phyloP scores from a whole-genome alignment of 2,888 invertebrate species.

The Pammene fasciana region DNA sequence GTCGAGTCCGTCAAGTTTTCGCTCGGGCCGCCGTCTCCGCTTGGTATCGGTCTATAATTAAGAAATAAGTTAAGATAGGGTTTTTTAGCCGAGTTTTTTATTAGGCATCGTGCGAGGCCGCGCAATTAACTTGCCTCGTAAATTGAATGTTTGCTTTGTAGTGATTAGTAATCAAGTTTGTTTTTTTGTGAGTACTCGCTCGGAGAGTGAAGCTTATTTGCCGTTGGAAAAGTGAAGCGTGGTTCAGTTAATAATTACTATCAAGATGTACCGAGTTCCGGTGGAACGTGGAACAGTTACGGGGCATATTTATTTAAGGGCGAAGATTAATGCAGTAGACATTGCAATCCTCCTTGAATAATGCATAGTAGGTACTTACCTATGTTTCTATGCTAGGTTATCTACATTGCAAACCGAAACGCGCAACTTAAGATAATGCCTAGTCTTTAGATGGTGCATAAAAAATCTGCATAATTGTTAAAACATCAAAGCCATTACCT shows the following conservation, averaged over 20 bases:
- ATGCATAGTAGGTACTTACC: not conserved
- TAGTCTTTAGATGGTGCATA: too few relatives aligned
- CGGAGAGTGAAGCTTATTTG: conserved; percentile 69
- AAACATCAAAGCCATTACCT: too few relatives aligned
- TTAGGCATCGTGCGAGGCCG: conserved; percentile 73
- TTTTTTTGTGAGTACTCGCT: conserved; percentile 70
- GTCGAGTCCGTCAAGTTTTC: conserved; percentile 59
- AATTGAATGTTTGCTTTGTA: conserved; percentile 84
- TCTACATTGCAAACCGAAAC: too few relatives aligned
- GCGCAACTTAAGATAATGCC: too few relatives aligned
- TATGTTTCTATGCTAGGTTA: not conserved
- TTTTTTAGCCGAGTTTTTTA: conserved; percentile 80
- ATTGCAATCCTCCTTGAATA: not conserved
- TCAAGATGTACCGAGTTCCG: conserved; percentile 23
- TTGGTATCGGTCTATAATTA: conserved; percentile 83
- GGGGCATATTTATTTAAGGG: not conserved
- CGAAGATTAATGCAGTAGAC: too few relatives aligned
- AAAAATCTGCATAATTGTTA: too few relatives aligned
- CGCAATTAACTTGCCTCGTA: conserved; percentile 82
- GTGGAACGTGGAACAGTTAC: conserved; percentile 15
- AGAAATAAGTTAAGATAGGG: conserved; percentile 83
- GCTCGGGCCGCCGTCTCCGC: conserved; percentile 72
- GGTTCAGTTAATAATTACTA: conserved; percentile 22
- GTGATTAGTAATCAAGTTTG: conserved; percentile 82
- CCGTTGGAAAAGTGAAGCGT: conserved; percentile 38